Percentiles rank a stretch among this genome's conserved stretches.
Conservation (phyloP, 1,140 invertebrate genomes). For the Drosophila lacertosa region DNA sequence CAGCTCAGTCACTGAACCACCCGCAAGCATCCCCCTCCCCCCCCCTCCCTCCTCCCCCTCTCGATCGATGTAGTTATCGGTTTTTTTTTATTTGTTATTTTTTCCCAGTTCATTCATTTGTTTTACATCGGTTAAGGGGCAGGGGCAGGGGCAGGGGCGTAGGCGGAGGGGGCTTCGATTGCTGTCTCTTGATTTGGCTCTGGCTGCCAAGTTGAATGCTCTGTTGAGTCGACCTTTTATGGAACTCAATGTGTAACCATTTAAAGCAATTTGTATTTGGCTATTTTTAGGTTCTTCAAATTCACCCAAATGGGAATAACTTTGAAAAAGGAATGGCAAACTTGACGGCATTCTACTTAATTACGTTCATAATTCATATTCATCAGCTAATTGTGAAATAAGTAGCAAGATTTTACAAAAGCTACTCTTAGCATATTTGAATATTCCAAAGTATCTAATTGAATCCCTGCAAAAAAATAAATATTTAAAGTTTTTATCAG, state of each 20-base stretch:
- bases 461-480: too few species aligned
- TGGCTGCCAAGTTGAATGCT: slow-evolving; percentile 43
- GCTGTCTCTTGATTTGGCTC: slow-evolving; percentile 29
- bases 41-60: neutral
- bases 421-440: too few species aligned
- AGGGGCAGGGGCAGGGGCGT: too few species aligned
- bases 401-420: too few species aligned
- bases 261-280: slow-evolving; percentile 11
- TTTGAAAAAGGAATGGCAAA: too few species aligned
- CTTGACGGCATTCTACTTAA: too few species aligned
- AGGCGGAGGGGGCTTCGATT: neutral
- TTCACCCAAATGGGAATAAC: neutral
- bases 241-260: slow-evolving; percentile 27
- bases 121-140: too few species aligned
- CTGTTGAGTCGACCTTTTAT: slow-evolving; percentile 33
- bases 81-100: slow-evolving; percentile 6
- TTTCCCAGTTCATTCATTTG: slow-evolving; percentile 9
- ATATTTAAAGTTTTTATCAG: too few species aligned
- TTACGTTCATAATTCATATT: too few species aligned
- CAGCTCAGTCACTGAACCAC: slow-evolving; percentile 34
- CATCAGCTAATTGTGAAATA: too few species aligned
- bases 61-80: neutral
- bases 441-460: too few species aligned
- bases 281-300: neutral
- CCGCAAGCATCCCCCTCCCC: neutral